Percentiles rank a stretch among this genome's conserved stretches.
Conservation (phyloP, 2,888 invertebrate genomes). For the Mythimna albipuncta region DNA sequence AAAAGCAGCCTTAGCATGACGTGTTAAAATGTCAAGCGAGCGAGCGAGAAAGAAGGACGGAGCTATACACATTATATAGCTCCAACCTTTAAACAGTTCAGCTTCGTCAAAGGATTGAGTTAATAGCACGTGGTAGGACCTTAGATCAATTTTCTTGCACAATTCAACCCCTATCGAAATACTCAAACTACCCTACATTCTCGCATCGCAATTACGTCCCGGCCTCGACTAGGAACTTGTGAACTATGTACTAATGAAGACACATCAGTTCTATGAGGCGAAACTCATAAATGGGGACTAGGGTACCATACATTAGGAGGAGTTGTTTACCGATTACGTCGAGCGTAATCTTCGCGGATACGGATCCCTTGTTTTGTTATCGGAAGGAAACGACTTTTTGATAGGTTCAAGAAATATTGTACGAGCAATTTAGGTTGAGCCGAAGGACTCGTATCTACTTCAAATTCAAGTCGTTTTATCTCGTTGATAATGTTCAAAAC, state of each 20-base stretch:
- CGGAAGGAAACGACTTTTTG: neutral
- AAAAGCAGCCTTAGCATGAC: too few species aligned
- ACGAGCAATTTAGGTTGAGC: neutral
- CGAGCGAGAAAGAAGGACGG: too few species aligned
- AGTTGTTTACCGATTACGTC: slow-evolving; percentile 31
- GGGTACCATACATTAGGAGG: slow-evolving; percentile 18
- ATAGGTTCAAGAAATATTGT: neutral
- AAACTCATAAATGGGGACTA: slow-evolving; percentile 29
- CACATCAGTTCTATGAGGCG: slow-evolving; percentile 38
- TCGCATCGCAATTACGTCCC: slow-evolving; percentile 52
- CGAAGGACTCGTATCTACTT: neutral
- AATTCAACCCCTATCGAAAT: slow-evolving; percentile 10
- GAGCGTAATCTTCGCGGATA: neutral
- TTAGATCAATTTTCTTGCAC: slow-evolving; percentile 11
- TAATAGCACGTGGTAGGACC: too few species aligned
- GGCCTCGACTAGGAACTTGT: slow-evolving; percentile 26
- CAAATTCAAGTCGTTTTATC: neutral
- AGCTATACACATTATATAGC: too few species aligned
- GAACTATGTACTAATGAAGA: slow-evolving; percentile 60
- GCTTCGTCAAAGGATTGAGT: too few species aligned
- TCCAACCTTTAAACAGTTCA: too few species aligned
- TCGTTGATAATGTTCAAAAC: neutral
- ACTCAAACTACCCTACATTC: slow-evolving; percentile 47
- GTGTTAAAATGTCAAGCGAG: too few species aligned
- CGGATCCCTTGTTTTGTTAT: slow-evolving; percentile 8